These are phyloP conservation scores for Tetramorium alpestre DNA, from an alignment of 1,140 invertebrate species.

Conservation along the genomic window DNA sequence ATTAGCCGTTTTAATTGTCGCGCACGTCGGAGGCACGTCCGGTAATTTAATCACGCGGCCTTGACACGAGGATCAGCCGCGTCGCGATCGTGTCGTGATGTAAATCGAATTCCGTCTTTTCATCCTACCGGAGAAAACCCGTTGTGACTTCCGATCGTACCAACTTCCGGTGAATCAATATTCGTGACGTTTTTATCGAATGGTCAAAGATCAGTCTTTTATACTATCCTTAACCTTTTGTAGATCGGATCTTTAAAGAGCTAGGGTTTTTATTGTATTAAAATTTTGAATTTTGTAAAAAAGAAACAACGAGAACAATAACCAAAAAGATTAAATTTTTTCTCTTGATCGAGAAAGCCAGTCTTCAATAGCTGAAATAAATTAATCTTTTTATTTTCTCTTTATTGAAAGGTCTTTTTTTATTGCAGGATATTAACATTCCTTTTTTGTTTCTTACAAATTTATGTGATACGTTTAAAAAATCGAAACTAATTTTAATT, in stretches of 20 bases:
- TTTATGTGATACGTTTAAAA: neutral
- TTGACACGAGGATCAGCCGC: slow-evolving; percentile 48
- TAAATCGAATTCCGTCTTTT: slow-evolving; percentile 30
- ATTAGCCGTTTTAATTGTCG: slow-evolving; percentile 63
- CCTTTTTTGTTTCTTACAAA: neutral
- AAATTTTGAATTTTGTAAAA: no score
- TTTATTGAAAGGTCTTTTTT: neutral
- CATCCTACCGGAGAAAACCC: neutral
- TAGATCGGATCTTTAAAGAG: no score
- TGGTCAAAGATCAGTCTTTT: neutral
- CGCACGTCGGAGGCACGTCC: slow-evolving; percentile 12
- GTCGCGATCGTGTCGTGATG: slow-evolving; percentile 22
- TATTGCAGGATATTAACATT: neutral
- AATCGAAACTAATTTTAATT: neutral
- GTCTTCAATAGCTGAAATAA: neutral
- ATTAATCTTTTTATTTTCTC: neutral
- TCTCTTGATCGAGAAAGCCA: no score
- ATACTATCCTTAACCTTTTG: neutral
- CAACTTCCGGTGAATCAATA: slow-evolving; percentile 13
- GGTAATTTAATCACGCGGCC: slow-evolving; percentile 60
- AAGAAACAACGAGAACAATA: no score
- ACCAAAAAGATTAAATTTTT: no score
- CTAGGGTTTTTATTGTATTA: no score
- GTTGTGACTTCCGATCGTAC: slow-evolving; percentile 9
- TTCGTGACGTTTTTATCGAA: neutral